A percentile compares a stretch with the other conserved stretches of the same genome.
Evolutionary conservation across 2,888 invertebrate genomes (phyloP).

Genomic region (Pseudolycoriella hygida): DNA sequence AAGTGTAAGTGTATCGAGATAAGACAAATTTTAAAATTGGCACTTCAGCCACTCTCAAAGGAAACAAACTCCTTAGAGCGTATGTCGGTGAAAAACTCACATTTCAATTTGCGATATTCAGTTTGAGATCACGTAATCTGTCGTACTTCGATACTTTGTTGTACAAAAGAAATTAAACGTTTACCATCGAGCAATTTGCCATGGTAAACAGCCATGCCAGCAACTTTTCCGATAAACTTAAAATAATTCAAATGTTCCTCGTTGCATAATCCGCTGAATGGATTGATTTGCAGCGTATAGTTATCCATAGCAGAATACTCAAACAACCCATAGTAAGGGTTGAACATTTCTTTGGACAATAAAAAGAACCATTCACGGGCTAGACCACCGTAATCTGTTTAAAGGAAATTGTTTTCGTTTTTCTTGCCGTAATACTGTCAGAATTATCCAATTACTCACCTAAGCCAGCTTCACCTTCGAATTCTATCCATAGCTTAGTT

Average conservation of each 20-base stretch:
- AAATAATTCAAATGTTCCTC: conserved; percentile 97
- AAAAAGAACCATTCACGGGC: conserved; percentile 98
- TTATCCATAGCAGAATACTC: conserved; percentile 99
- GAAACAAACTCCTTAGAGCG: too few relatives aligned
- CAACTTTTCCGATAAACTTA: conserved; percentile 94
- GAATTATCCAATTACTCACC: conserved; percentile 25
- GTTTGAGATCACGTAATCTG: too few relatives aligned
- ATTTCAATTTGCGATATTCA: too few relatives aligned
- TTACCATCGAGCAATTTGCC: conserved; percentile 92
- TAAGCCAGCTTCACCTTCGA: conserved; percentile 87
- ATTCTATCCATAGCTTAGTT: conserved; percentile 97
- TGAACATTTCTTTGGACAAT: conserved; percentile 98
- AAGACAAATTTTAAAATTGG: too few relatives aligned
- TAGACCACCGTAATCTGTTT: conserved; percentile 84
- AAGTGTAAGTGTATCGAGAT: too few relatives aligned
- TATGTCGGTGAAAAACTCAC: too few relatives aligned
- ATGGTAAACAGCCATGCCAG: conserved; percentile 98
- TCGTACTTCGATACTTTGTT: too few relatives aligned
- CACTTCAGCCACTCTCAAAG: too few relatives aligned
- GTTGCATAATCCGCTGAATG: conserved; percentile 91
- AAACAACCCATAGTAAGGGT: conserved; percentile 98
- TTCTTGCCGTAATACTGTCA: background rate
- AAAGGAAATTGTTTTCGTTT: conserved; percentile 5
- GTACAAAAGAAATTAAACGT: conserved; percentile 10
- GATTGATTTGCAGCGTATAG: conserved; percentile 97